phyloP scores from a whole-genome alignment of 2,797 vertebrate genomes.

The Borostomias antarcticus region DNA sequence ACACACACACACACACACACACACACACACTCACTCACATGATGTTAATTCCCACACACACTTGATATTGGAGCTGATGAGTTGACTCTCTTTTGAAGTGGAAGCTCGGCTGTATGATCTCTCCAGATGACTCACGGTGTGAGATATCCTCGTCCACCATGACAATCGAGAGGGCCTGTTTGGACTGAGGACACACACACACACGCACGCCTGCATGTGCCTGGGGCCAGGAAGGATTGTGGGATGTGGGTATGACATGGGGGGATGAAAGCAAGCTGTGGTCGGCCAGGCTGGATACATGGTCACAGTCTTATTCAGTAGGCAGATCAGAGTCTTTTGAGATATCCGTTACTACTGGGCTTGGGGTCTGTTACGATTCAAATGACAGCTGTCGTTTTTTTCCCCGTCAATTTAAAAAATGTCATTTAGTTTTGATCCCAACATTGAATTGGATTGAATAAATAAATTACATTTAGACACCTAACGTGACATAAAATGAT shows the following conservation, averaged over 20 bases:
- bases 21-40: slow-evolving; percentile 13
- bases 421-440: no score
- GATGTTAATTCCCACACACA: background rate
- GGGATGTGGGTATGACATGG: background rate
- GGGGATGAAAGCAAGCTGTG: slow-evolving; percentile 10
- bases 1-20: background rate
- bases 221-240: no score
- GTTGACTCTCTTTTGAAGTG: background rate
- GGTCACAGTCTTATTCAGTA: no score
- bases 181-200: slow-evolving; percentile 6
- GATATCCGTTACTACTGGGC: no score
- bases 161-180: background rate
- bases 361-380: no score
- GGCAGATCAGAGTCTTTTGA: no score
- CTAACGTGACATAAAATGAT: no score
- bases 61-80: background rate
- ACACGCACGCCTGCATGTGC: slow-evolving; percentile 9
- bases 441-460: no score
- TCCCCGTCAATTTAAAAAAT: no score
- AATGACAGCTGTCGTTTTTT: no score
- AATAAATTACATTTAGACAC: no score
- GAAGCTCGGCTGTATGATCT: background rate
- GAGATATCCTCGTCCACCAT: background rate
- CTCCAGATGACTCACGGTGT: background rate
- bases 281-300: background rate